Base-by-base conservation (phyloP, 1,140 invertebrate genomes). In the Caenorhabditis briggsae region DNA sequence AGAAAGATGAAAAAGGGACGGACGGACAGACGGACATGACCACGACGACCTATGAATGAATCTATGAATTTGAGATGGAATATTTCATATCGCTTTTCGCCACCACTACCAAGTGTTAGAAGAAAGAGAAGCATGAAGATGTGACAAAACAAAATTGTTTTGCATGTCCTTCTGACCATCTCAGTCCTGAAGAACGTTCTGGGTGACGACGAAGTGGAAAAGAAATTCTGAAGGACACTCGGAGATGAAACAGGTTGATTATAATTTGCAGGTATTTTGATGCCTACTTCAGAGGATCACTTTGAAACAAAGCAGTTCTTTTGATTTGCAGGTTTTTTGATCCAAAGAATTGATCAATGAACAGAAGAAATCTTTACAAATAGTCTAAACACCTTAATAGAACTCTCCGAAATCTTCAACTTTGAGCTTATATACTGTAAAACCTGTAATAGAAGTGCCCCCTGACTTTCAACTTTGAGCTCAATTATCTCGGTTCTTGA, bases 51-150 rank as follows among this genome's bases (percentile, higher is more conserved):
- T 78, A 78, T 78, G 70, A 78, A 78, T 78, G 70, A 78, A 78
- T 78, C 70, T 78, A 78, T 78, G 70, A 78, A 78, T 78, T 78
- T 78, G 18, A 78, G 70, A 78, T 78, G 70, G 70, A 78, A 78
- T 78, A 78, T 50, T 78, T 78, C 70, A 78, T 78, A 78, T 50
- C 70, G 70, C 50, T 46, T 78, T 50, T 70, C 23, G 33, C 41
- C 64, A 46, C 41, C 43, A 2, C 18, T 53, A 9, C 1, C 9
- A 48, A 23, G 46, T 20, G 46, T 78, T 50, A 50, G 43, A 50
- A 78, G 20, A 23, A 23, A 25, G 9, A 20, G 18, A 23, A 61
- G 25, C 16, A 58, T 58, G 18, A 18, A n/a, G 14, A 58, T 8
- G n/a, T 12, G 50, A 58, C 50, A 53, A 53, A 58, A n/a, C 56